Conservation (phyloP, 30 jellyfish, hydroid and myxozoan genomes). For the Cassiopea andromeda region DNA sequence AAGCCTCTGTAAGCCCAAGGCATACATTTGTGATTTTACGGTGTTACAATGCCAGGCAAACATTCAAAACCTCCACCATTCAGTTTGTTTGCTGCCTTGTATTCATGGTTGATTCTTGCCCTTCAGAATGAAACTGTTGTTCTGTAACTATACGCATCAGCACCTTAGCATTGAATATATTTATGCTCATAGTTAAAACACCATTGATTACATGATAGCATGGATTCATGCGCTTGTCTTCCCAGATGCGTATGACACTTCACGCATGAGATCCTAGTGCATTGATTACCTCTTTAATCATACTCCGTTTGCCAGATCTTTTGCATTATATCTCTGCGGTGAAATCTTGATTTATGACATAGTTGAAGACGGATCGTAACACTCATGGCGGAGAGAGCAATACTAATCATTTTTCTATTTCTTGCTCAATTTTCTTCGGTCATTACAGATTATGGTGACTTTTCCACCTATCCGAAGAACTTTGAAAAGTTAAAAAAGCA, state of each 20-base stretch:
- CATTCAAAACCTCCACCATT: no score
- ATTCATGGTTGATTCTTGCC: no score
- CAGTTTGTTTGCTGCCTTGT: no score
- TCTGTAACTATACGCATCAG: neutral
- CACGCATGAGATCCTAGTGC: neutral
- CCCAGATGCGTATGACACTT: neutral
- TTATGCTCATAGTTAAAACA: neutral
- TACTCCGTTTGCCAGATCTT: neutral
- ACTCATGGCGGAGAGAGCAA: neutral
- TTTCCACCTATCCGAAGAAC: slow-evolving; percentile 81
- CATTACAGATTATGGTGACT: neutral
- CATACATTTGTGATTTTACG: no score
- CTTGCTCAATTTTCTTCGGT: neutral
- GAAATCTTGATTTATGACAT: neutral
- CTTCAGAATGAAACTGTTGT: neutral
- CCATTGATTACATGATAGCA: neutral
- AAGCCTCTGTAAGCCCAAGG: no score
- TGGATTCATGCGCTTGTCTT: no score
- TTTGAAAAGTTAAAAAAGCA: slow-evolving; percentile 50
- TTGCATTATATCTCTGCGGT: neutral
- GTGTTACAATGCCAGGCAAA: no score
- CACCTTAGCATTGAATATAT: neutral
- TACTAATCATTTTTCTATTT: neutral
- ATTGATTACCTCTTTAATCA: neutral
- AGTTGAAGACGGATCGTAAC: neutral